phyloP scores from a whole-genome alignment of 1,140 invertebrate genomes.

The Caenorhabditis inopinata region DNA sequence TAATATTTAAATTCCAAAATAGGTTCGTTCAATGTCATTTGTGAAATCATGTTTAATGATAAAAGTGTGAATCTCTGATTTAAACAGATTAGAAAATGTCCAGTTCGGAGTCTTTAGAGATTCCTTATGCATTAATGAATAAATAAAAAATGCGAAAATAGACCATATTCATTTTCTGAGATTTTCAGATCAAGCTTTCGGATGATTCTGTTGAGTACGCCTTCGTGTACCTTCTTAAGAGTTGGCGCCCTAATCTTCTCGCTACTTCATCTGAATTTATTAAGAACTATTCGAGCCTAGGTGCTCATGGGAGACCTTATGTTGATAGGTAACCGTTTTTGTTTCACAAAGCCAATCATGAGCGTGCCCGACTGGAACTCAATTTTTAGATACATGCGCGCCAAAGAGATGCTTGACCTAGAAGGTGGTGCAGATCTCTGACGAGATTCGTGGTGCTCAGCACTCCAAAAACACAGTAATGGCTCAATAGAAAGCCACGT shows the following conservation, averaged over 20 bases:
- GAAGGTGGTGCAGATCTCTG: background rate
- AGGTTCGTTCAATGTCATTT: too few species aligned
- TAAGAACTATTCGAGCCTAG: constrained; percentile 17
- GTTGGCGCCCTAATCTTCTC: constrained; percentile 34
- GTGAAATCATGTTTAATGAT: too few species aligned
- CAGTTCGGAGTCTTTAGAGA: too few species aligned
- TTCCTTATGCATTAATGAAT: too few species aligned
- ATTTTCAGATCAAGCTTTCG: constrained; percentile 43
- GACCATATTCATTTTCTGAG: background rate
- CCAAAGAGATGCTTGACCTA: background rate
- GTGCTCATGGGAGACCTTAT: constrained; percentile 38
- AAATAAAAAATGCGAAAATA: too few species aligned
- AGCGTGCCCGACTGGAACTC: background rate
- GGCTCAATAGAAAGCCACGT: background rate
- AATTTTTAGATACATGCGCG: background rate
- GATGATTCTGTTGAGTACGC: background rate
- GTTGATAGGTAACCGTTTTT: constrained; percentile 43
- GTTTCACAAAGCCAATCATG: too few species aligned
- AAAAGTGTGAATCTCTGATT: too few species aligned
- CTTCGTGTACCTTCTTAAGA: constrained; percentile 45
- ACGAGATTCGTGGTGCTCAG: background rate
- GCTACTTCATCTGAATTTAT: background rate
- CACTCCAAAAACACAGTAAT: background rate
- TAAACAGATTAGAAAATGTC: too few species aligned
- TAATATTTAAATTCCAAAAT: too few species aligned